Conservation (phyloP, 2,797 vertebrate genomes). For the Aplochiton taeniatus region DNA sequence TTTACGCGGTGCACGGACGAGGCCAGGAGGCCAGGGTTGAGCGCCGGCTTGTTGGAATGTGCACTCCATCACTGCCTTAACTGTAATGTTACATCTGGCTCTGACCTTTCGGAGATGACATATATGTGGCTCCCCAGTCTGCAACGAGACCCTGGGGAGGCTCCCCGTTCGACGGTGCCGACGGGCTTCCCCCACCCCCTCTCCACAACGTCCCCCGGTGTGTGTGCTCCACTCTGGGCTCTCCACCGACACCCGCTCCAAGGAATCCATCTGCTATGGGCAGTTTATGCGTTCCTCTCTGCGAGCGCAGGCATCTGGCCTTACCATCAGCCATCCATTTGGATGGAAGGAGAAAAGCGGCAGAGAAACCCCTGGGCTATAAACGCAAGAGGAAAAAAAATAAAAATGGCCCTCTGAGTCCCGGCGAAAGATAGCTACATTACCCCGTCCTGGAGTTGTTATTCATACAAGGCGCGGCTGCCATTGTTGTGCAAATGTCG, state of each 20-base stretch:
- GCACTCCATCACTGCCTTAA: conserved; percentile 57
- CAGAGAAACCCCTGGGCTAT: conserved; percentile 42
- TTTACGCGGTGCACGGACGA: conserved; percentile 32
- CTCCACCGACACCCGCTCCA: no score
- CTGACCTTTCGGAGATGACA: conserved; percentile 70
- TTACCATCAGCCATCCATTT: conserved; percentile 30
- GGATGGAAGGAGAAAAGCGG: conserved; percentile 30
- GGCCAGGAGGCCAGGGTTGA: conserved; percentile 39
- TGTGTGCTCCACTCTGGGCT: background rate
- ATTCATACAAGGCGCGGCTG: conserved; percentile 57
- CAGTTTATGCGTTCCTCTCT: conserved; percentile 21
- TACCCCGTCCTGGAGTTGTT: conserved; percentile 56
- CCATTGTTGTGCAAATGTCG: conserved; percentile 74
- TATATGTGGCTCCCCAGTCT: conserved; percentile 52
- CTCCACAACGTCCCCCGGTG: conserved; percentile 41
- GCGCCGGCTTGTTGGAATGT: conserved; percentile 24
- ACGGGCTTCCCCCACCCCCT: conserved; percentile 33
- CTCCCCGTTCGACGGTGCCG: conserved; percentile 40
- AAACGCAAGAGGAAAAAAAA: conserved; percentile 1
- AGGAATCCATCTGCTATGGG: background rate
- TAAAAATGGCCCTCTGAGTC: conserved; percentile 51
- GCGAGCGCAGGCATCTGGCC: conserved; percentile 16
- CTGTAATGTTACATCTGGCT: conserved; percentile 53
- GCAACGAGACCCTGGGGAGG: conserved; percentile 58
- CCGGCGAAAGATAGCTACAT: conserved; percentile 52